These are phyloP conservation scores for Sebastes umbrosus DNA, from an alignment of 2,797 vertebrate genomes.

Conservation along the genomic window DNA sequence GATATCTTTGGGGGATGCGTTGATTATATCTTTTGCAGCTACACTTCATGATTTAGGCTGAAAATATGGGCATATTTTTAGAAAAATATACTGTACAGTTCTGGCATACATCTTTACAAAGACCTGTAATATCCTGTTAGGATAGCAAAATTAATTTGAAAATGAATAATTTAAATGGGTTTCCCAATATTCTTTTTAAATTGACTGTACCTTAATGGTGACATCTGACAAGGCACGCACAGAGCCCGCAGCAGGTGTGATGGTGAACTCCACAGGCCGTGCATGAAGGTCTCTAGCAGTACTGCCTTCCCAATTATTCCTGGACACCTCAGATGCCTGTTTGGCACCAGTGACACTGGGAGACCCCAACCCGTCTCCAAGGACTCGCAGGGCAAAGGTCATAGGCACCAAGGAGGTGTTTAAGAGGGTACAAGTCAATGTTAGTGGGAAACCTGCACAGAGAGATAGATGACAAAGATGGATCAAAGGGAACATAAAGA, in stretches of 20 bases:
- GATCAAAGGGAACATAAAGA: not conserved
- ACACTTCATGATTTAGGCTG: not conserved
- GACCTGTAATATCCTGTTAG: not conserved
- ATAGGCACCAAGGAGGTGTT: constrained; percentile 87
- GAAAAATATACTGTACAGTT: not conserved
- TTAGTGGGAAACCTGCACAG: constrained; percentile 85
- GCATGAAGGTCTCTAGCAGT: not conserved
- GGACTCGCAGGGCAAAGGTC: constrained; percentile 85
- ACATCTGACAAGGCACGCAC: constrained; percentile 73
- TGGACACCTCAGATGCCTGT: constrained; percentile 52
- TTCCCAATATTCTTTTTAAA: not conserved
- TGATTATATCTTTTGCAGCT: not conserved
- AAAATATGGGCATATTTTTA: not conserved
- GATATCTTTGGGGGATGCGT: not conserved
- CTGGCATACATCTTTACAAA: not conserved
- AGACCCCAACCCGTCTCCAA: constrained; percentile 81
- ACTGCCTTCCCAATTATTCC: constrained; percentile 59
- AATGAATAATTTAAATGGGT: not conserved
- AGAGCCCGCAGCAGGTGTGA: constrained; percentile 78
- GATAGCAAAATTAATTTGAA: not conserved
- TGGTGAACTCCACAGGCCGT: constrained; percentile 83
- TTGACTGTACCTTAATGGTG: constrained; percentile 81
- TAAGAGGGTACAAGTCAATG: constrained; percentile 78
- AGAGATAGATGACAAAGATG: not conserved
- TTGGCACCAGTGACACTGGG: constrained; percentile 69